Base-by-base conservation (phyloP, 2,797 vertebrate genomes). In the Amniataba percoides region DNA sequence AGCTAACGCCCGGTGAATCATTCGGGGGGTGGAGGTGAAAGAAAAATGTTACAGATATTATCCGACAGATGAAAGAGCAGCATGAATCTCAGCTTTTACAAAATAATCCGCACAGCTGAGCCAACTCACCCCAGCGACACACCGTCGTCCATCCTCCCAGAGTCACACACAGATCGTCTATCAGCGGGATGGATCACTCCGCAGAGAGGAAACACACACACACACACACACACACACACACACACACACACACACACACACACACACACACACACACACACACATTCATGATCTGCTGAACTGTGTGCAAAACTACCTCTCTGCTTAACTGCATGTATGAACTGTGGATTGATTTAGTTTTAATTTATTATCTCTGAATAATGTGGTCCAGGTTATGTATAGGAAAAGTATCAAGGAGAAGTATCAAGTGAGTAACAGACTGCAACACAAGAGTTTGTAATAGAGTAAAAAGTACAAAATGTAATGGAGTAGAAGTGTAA, bases 61-160 rank as follows among this genome's bases (percentile, higher is more conserved):
- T 8, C 56, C 45, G 6, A 2, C 75, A 82, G 76, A 63, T 61
- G 60, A 13, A 70, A 39, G 74, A 64, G 52, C 61, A 68, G 68
- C 52, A 42, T 64, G 60, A 83, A 77, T 56, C 53, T 40, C 77
- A 53, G 61, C 57, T 58, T 31, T 61, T 46, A 43, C n/a, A 2
- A 21, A 83, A 72, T 77, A 89, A 88, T 71, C 81, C 72, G 27
- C 2, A 23, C 12, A 2, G 51, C 71, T 31, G 39, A 84, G 49
- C n/a, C 31, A 81, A 90, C 92, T 94, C 81, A 94, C 93, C 93
- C 93, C 81, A 88, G 11, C 88, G 91, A 89, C 85, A 89, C 93
- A 83, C 83, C 90, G 89, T 94, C 93, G 89, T 94, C 93, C 93
- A 94, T 94, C 88, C 89, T 93, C 84, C 36, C 87, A 72, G 80